These are phyloP conservation scores for Temnothorax curvispinosus DNA, from an alignment of 1,140 invertebrate species.

Conservation along the genomic window DNA sequence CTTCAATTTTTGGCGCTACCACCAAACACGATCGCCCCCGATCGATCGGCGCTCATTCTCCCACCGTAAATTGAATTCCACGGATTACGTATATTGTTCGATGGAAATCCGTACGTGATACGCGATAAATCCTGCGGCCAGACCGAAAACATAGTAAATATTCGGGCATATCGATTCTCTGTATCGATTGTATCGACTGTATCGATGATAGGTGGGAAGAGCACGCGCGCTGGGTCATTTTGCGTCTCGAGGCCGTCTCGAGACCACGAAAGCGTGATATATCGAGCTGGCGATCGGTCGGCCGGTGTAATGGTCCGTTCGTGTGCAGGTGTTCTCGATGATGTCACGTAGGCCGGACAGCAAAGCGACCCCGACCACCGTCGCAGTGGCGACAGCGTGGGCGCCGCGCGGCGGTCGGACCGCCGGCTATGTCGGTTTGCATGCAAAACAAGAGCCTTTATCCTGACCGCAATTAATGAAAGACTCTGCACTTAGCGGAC, in stretches of 20 bases:
- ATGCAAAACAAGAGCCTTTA: slow-evolving; percentile 35
- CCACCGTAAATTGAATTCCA: slow-evolving; percentile 51
- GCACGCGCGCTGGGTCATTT: background rate
- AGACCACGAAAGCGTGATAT: slow-evolving; percentile 34
- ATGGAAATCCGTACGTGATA: slow-evolving; percentile 29
- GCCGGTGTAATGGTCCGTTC: slow-evolving; percentile 37
- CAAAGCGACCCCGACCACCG: slow-evolving; percentile 38
- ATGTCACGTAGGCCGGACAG: slow-evolving; percentile 71
- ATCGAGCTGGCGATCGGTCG: slow-evolving; percentile 54
- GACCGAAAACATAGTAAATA: slow-evolving; percentile 7
- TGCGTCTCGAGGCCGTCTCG: slow-evolving; percentile 24
- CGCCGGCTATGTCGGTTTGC: slow-evolving; percentile 34
- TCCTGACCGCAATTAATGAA: slow-evolving; percentile 52
- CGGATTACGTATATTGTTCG: slow-evolving; percentile 44
- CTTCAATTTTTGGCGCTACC: slow-evolving; percentile 34
- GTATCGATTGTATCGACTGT: background rate
- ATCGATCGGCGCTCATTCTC: slow-evolving; percentile 37
- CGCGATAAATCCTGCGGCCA: slow-evolving; percentile 35
- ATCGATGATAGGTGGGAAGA: background rate
- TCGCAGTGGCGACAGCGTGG: background rate
- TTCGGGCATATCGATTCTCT: slow-evolving; percentile 15
- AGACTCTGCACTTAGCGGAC: background rate
- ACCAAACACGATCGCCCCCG: background rate
- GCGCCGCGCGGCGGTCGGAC: background rate
- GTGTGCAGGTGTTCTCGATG: slow-evolving; percentile 71